Base-by-base conservation (phyloP, 2,797 vertebrate genomes). In the Threskiornis aethiopicus region DNA sequence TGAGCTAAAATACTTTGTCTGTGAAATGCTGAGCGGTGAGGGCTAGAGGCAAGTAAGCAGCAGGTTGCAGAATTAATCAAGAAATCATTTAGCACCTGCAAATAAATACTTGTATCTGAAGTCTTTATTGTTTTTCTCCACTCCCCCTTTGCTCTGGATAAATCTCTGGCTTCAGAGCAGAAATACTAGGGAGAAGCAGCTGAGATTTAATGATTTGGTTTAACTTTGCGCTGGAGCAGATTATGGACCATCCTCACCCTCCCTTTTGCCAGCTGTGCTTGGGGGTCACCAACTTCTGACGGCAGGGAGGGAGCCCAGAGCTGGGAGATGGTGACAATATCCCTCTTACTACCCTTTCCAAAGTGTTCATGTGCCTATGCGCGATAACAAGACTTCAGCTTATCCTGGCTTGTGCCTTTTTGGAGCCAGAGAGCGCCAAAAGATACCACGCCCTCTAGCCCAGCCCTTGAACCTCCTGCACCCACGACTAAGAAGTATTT, bases 31-130 rank as follows among this genome's bases (percentile, higher is more conserved):
- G 81, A 94, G 69, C 46, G 25, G 59, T 1, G 11, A 80, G 86
- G 79, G 81, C 78, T 87, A 84, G 88, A 86, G 84, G 69, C 33
- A 47, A 88, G 80, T 21, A 90, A 96, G 87, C 77, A 94, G 91
- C 91, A 91, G 92, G 91, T 79, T 95, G 82, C 79, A 93, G 90
- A 95, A 91, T 92, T 94, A 95, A 96, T 95, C 96, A 94, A 89
- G 84, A 93, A 95, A 92, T 93, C 91, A 79, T 88, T 93, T 90
- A 85, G 65, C 70, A 89, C 73, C 91, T 93, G 49, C 58, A 87
- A 95, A 96, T 88, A 96, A 95, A 94, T 93, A 87, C 77, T 88
- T 85, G 39, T 81, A 49, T 81, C 84, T 62, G 6, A 84, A 84
- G 83, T 59, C 22, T 28, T 49, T 55, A 6, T 37, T 18, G 7